Evolutionary conservation across 2,888 invertebrate species (phyloP), one percentile per base, ranked within the genome.

Genomic region (Resseliella maxima): DNA sequence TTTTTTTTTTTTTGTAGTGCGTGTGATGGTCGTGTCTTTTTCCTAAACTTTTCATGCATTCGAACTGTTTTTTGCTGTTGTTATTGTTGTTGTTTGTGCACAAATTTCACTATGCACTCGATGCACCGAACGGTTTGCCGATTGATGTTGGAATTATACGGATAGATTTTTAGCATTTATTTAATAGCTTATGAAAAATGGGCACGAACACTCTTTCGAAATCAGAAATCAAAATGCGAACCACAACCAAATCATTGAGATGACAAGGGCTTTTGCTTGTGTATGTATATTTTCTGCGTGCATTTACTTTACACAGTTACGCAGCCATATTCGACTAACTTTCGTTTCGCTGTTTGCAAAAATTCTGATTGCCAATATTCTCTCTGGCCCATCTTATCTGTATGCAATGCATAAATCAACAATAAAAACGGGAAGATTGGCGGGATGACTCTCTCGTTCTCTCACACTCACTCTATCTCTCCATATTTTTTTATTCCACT

Each of bases 381-480:
- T 8, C 24, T 59, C 59, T 27, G 31, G 72, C 15, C 31, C 72
- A 72, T 72, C 72, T 72, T 72, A 72, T 72, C 72, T 72, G 31
- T 15, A 72, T 72, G 72, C 72, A 72, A 72, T 72, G 72, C 31
- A 31, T 72, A 72, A 72, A 72, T 72, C 72, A 72, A 72, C 72
- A 31, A 31, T 72, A 35, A 72, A 31, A 72, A 72, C 31, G 72
- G 72, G 31, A 72, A 72, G 72, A 72, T 72, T 72, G 72, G 72
- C 15, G 31, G 2, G 27, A 12, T 24, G 27, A 8, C 59, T 2
- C 41, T 41, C 41, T 59, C 59, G 50, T 21, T 50, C 21, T 50
- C 50, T 50, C 50, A 18, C 21, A 12, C 50, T 50, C 21, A 21
- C 21, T 50, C 18, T 50, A 59, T 59, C 24, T 50, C 18, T 50